Percentiles rank a stretch among this genome's conserved stretches.
phyloP scores from a whole-genome alignment of 2,113 vertebrate species.

The Capreolus pygargus region DNA sequence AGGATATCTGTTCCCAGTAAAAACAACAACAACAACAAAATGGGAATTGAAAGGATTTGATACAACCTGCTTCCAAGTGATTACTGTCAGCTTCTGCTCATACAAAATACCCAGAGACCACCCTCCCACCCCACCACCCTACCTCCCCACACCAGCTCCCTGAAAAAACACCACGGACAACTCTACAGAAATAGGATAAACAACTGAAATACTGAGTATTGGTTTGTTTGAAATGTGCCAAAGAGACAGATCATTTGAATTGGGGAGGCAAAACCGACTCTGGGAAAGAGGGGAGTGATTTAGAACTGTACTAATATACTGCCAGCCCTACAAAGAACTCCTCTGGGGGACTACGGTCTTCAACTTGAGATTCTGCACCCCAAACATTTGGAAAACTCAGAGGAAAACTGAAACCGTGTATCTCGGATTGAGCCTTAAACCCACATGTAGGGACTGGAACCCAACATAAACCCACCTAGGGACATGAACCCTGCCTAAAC shows the following conservation, averaged over 20 bases:
- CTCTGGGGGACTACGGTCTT: neutral
- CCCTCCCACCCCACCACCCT: neutral
- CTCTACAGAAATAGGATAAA: neutral
- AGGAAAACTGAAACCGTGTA: neutral
- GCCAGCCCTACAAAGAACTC: too few relatives aligned
- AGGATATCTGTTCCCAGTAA: neutral
- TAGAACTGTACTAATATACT: neutral
- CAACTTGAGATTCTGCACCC: neutral
- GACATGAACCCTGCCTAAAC: too few relatives aligned
- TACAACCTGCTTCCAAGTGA: neutral
- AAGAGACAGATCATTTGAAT: neutral
- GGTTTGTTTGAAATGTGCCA: neutral
- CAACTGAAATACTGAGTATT: neutral
- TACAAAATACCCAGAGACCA: neutral
- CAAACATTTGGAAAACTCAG: neutral
- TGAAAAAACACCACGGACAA: too few relatives aligned
- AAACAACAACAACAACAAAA: too few relatives aligned
- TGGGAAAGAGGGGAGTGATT: neutral
- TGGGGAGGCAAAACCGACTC: neutral
- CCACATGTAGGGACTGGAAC: too few relatives aligned
- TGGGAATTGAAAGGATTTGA: neutral
- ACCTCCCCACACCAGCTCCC: too few relatives aligned
- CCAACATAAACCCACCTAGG: too few relatives aligned
- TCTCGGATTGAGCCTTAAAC: too few relatives aligned
- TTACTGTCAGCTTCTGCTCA: neutral